Evolutionary conservation across 2,113 vertebrate species (phyloP), one percentile per base, ranked within the genome.

Genomic region (Strigops habroptila): DNA sequence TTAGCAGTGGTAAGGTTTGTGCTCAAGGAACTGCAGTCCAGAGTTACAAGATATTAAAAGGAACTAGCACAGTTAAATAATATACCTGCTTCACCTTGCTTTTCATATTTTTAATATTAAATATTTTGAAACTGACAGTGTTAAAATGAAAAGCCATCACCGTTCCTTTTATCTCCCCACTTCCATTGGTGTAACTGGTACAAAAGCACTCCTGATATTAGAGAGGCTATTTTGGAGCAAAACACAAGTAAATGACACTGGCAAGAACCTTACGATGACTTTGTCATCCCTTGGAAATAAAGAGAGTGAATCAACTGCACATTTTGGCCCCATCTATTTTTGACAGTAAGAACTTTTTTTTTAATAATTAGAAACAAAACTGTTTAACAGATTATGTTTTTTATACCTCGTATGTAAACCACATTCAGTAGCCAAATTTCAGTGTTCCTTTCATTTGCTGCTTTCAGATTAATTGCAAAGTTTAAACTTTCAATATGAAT

Each of bases 101-200:
- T 87, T 65, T 82, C 53, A 16, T 86, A 57, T 52, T 89, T 94
- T 92, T 79, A 94, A 82, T 73, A 88, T n/a, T 60, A 89, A 76
- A 51, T 69, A 64, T 37, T 90, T 91, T 77, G 70, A 87, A 95
- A 95, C 93, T 84, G 91, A 92, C 70, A 88, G 81, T 82, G 74
- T 95, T 73, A 77, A 90, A 93, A 80, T 65, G 28, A 79, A 90
- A 91, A 96, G 77, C 65, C 80, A 75, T 39, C 52, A 67, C 57
- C 1, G 7, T 62, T 96, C 81, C 88, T 93, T 76, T 79, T 41
- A 73, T 30, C 74, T 87, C 67, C 53, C 81, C 14, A 1, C 31
- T 73, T 86, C 22, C 17, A 51, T 12, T 35, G 64, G 73, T 67
- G 22, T 39, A 53, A 80, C 0, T 33, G 88, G 57, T 79, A 87